Evolutionary conservation across 2,113 vertebrate species (phyloP), one percentile per base, ranked within the genome.

Genomic region (Scolopax mira): DNA sequence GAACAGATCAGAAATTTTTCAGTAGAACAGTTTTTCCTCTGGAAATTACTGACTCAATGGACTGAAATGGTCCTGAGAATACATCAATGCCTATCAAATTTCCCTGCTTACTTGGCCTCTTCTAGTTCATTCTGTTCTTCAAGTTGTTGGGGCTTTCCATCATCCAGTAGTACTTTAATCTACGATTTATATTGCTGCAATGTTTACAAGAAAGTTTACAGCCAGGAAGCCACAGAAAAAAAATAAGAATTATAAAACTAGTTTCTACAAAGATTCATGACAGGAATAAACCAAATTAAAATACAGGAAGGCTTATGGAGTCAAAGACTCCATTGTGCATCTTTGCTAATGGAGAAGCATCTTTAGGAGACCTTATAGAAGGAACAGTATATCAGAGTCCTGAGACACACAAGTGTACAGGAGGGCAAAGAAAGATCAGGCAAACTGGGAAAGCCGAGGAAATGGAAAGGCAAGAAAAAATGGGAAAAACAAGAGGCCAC

Each of bases 11-110:
- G 82, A 95, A 92, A 72, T 64, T 92, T 94, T 96, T 87, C 74
- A 94, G 90, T 48, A 91, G 74, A 96, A 94, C 70, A 92, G 30
- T 60, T 95, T 95, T 91, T 89, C 79, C 55, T 62, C 30, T 88
- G 66, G 48, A 92, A 94, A 82, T 11, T 64, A 39, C 37, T 4
- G 0, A 74, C 73, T 58, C 3, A 6, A 79, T 60, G 31, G 71
- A 88, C 17, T 27, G 27, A 85, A 93, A 65, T 54, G 14, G 18
- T 85, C 49, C 64, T 37, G 35, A 87, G 39, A 77, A 67, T 67
- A 39, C 18, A 83, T 30, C 13, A 74, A 11, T 51, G 57, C 22
- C 37, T 80, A 62, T 84, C 61, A 92, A 27, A 62, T 42, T 92
- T 85, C 28, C 10, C 25, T 90, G 33, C 14, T 95, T 92, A 23